Evolutionary conservation across 2,113 vertebrate genomes (phyloP).

Genomic region (Nannobrachium achirus): DNA sequence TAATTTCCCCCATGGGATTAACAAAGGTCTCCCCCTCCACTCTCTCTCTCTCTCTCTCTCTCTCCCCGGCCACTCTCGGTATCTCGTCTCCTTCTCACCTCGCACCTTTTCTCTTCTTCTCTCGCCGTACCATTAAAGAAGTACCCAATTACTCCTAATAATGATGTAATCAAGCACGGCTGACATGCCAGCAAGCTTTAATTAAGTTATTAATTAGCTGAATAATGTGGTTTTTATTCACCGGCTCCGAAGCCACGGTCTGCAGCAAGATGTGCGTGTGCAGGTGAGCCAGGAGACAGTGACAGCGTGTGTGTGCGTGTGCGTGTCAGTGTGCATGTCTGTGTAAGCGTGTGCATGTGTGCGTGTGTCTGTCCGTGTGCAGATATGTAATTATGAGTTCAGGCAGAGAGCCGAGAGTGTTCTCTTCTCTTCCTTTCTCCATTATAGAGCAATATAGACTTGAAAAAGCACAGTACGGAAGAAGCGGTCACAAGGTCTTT

Average conservation of each 20-base stretch:
- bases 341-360: not conserved
- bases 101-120: conserved; percentile 9
- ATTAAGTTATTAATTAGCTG: conserved; percentile 84
- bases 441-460: no score
- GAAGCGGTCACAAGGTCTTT: no score
- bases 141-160: conserved; percentile 80
- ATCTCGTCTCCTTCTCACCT: conserved; percentile 33
- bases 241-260: conserved; percentile 60
- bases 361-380: not conserved
- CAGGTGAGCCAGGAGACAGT: not conserved
- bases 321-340: not conserved
- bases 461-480: no score
- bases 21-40: not conserved
- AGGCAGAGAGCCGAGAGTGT: no score
- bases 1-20: no score
- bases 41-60: conserved; percentile 8
- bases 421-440: no score
- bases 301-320: no score
- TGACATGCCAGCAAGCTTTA: conserved; percentile 77
- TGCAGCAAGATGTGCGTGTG: conserved; percentile 26
- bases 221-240: conserved; percentile 78
- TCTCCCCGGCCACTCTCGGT: not conserved
- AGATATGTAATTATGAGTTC: not conserved
- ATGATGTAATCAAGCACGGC: conserved; percentile 80
- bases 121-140: conserved; percentile 81